Conservation (phyloP, 1,140 invertebrate species). For the Pinna nobilis region DNA sequence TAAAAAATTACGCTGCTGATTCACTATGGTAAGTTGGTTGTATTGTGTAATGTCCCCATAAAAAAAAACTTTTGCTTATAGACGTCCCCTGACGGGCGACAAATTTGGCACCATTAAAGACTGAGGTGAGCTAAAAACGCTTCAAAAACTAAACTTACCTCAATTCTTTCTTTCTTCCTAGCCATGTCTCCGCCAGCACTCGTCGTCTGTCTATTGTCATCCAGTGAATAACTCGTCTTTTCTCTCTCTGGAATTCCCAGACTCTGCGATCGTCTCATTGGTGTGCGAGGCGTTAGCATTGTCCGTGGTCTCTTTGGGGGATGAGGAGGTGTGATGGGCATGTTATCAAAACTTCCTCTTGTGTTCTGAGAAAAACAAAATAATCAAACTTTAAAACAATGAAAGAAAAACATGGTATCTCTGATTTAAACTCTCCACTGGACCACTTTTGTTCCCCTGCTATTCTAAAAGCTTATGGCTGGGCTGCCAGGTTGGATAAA, state of each 20-base stretch:
- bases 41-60: too few relatives aligned
- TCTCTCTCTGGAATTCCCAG: slow-evolving; percentile 30
- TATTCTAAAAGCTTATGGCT: too few relatives aligned
- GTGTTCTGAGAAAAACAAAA: slow-evolving; percentile 39
- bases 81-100: too few relatives aligned
- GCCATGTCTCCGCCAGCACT: slow-evolving; percentile 40
- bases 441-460: too few relatives aligned
- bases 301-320: slow-evolving; percentile 56
- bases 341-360: slow-evolving; percentile 53
- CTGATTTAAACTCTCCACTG: too few relatives aligned
- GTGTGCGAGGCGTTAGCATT: slow-evolving; percentile 31
- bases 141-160: slow-evolving; percentile 39
- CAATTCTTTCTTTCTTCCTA: slow-evolving; percentile 54
- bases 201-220: slow-evolving; percentile 32
- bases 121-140: neutral
- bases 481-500: too few relatives aligned
- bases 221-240: neutral
- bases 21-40: too few relatives aligned
- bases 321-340: slow-evolving; percentile 55
- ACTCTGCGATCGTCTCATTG: slow-evolving; percentile 51
- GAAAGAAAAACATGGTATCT: neutral
- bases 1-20: too few relatives aligned
- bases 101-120: too few relatives aligned
- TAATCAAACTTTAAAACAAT: neutral
- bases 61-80: too few relatives aligned